Evolutionary conservation across 2,113 vertebrate genomes (phyloP).

Genomic region (Thomomys bottae): DNA sequence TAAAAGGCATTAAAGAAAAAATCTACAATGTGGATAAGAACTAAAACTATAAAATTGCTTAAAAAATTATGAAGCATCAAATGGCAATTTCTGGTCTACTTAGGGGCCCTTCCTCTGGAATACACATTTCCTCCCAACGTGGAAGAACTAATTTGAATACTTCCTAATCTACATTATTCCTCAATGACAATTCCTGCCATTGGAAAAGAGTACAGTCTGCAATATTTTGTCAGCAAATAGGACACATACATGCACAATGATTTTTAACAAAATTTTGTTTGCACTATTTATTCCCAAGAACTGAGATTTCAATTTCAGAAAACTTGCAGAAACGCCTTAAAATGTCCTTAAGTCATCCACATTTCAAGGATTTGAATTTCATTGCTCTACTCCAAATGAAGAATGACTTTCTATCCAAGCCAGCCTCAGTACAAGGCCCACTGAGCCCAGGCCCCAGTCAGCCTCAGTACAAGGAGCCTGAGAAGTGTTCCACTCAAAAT

Average conservation of each 20-base stretch:
- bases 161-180: not conserved
- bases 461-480: not conserved
- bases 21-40: too few species aligned
- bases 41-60: too few species aligned
- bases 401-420: too few species aligned
- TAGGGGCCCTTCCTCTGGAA: not conserved
- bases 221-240: not conserved
- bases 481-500: not conserved
- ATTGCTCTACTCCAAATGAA: not conserved
- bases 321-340: not conserved
- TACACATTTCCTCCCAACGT: not conserved
- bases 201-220: not conserved
- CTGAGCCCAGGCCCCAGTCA: not conserved
- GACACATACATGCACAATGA: not conserved
- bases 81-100: not conserved
- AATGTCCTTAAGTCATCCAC: constrained; percentile 10
- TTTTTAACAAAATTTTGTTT: not conserved
- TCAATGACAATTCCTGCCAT: constrained; percentile 16
- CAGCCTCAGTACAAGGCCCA: too few species aligned
- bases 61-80: not conserved
- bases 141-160: not conserved
- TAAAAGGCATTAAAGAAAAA: not conserved
- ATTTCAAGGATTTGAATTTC: not conserved
- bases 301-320: constrained; percentile 5
- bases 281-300: not conserved